Conservation (phyloP, 2,113 vertebrate genomes). For the Lophotis ruficrista region DNA sequence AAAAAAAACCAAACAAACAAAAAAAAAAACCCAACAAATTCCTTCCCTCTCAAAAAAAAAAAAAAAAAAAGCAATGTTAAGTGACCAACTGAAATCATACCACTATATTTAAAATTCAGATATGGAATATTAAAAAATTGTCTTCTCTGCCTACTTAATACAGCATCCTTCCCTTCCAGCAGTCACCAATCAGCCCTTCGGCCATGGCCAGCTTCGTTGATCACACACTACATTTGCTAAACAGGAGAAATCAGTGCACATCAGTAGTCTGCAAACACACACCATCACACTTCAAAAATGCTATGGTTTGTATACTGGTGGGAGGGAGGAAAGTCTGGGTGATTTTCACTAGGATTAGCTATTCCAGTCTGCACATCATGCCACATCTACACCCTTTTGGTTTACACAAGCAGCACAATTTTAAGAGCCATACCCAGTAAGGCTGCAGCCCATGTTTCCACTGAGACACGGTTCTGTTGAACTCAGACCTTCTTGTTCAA, state of each 20-base stretch:
- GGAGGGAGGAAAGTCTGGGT: neutral
- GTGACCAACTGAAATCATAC: neutral
- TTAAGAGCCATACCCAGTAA: neutral
- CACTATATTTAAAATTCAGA: neutral
- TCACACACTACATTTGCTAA: neutral
- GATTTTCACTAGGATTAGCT: neutral
- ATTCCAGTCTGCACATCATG: accelerated
- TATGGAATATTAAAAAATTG: neutral
- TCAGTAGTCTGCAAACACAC: neutral
- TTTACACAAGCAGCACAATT: neutral
- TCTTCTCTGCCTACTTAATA: neutral
- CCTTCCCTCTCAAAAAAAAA: too few species aligned
- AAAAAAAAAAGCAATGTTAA: neutral
- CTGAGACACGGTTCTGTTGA: neutral
- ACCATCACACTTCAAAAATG: neutral
- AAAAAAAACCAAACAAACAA: too few species aligned
- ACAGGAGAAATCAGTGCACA: neutral
- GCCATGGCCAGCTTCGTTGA: neutral
- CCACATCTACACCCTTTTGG: neutral
- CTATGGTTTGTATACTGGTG: neutral
- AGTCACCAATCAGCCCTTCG: neutral
- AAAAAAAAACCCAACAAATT: neutral
- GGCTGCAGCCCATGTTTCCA: neutral
- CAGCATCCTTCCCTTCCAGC: neutral
- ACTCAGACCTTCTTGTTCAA: neutral